These are phyloP conservation scores for Falco rusticolus DNA, from an alignment of 2,797 vertebrate genomes.

Conservation along the genomic window DNA sequence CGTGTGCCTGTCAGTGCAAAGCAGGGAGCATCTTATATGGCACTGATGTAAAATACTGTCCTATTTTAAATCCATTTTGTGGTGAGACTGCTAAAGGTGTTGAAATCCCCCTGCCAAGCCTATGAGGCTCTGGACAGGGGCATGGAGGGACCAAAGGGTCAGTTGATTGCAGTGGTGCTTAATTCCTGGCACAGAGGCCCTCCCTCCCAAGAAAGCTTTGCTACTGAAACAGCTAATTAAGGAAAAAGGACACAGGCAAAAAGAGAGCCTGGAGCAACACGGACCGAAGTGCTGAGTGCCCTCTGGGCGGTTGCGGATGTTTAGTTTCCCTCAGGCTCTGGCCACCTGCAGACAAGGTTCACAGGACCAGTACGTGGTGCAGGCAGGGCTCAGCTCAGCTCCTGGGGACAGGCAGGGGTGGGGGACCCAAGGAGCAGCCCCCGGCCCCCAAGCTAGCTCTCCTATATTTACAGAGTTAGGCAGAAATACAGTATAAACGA, in stretches of 20 bases:
- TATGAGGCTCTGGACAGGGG: neutral
- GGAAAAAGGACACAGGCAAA: neutral
- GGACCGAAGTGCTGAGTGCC: neutral
- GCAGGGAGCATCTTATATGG: rapidly evolving
- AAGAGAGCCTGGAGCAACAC: neutral
- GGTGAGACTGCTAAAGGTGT: neutral
- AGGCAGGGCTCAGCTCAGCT: neutral
- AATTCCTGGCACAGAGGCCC: neutral
- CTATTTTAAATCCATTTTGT: neutral
- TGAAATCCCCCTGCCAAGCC: neutral
- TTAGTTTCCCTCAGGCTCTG: neutral
- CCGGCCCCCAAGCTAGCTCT: neutral
- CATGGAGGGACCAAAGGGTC: neutral
- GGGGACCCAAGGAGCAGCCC: neutral
- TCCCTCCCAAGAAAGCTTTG: neutral
- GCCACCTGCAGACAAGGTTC: neutral
- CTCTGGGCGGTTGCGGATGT: neutral
- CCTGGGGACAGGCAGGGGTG: too few species aligned
- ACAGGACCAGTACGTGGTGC: rapidly evolving
- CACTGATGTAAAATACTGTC: rapidly evolving
- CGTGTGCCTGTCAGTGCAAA: neutral
- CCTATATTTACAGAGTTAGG: neutral
- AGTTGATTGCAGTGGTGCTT: rapidly evolving
- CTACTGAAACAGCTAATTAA: neutral
- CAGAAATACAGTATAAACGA: neutral